Evolutionary conservation across 2,888 invertebrate genomes (phyloP), one percentile per base, ranked within the genome.

Genomic region (Tenthredo scrophulariae): DNA sequence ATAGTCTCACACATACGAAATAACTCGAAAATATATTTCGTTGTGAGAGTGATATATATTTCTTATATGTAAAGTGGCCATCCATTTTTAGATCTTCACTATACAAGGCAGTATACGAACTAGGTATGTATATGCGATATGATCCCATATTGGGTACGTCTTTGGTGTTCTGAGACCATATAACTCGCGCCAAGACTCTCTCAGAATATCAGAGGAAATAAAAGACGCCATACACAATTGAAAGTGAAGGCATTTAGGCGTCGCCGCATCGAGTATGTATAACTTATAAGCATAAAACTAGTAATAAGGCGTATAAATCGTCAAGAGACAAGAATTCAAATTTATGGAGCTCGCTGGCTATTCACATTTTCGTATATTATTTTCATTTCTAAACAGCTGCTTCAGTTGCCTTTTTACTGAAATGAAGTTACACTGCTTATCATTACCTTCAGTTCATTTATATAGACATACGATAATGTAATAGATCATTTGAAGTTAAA

Each of bases 191-290:
- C n/a, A 40, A n/a, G 40, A 37, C n/a, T 18, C 54, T 26, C 54
- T 46, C 18, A 22, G 54, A 77, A 50, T 46, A 46, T 50, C 40
- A 37, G 33, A 83, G 83, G 15, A 26, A 46, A 83, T 29, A 83
- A 83, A 67, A 83, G 83, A 7, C 46, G 67, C 40, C 15, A 43
- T 37, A 67, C 26, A 83, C 67, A 83, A 83, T 65, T 29, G 83
- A 83, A 83, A 83, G 83, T 83, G 83, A 83, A 46, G 83, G 83
- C 29, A 46, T 67, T 83, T 83, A 29, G 83, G 46, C 83, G 83
- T 65, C 83, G 22, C 67, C 83, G 26, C 6, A 65, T 62, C 67
- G 50, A 18, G 29, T 1, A 67, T 58, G 37, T 37, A 37, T 0
- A 37, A 46, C 4, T 13, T 29, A 50, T 54, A n/a, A 29, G n/a